A percentile compares a stretch with the other conserved stretches of the same genome.
phyloP scores from a whole-genome alignment of 2,113 vertebrate genomes.

The Myocastor coypus region DNA sequence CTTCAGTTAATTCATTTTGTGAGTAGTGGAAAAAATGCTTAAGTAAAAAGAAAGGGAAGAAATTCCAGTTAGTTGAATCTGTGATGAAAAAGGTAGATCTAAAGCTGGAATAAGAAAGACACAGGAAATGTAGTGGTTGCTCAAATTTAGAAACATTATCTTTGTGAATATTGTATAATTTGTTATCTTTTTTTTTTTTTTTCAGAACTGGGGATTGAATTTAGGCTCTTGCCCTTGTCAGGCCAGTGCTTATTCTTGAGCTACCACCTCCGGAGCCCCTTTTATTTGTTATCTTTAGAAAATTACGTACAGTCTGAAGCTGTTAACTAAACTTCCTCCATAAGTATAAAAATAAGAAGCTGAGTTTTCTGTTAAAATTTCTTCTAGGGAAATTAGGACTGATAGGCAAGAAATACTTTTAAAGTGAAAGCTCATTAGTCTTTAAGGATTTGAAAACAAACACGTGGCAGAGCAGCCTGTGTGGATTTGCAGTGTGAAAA shows the following conservation, averaged over 20 bases:
- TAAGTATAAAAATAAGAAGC: conserved; percentile 54
- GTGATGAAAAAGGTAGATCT: conserved; percentile 26
- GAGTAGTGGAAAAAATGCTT: conserved; percentile 19
- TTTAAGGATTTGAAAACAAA: conserved; percentile 82
- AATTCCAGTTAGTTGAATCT: background rate
- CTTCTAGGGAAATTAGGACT: conserved; percentile 65
- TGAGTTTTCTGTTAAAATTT: conserved; percentile 73
- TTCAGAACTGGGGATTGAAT: too few species aligned
- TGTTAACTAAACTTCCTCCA: conserved; percentile 18
- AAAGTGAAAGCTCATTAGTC: conserved; percentile 81
- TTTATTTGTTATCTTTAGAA: conserved; percentile 46
- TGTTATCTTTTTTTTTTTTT: conserved; percentile 1
- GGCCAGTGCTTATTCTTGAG: too few species aligned
- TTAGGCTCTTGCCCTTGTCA: too few species aligned
- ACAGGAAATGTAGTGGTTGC: conserved; percentile 21
- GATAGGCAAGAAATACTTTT: conserved; percentile 75
- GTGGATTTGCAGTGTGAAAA: conserved; percentile 65
- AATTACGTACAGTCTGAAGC: conserved; percentile 19
- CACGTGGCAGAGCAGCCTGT: conserved; percentile 47
- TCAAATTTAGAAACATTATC: conserved; percentile 61
- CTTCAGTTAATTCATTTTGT: conserved; percentile 51
- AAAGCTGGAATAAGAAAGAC: conserved; percentile 38
- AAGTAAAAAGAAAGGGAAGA: background rate
- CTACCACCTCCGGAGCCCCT: too few species aligned
- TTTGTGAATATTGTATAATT: conserved; percentile 24